phyloP scores from a whole-genome alignment of 2,797 vertebrate genomes.

The Falco columbarius region DNA sequence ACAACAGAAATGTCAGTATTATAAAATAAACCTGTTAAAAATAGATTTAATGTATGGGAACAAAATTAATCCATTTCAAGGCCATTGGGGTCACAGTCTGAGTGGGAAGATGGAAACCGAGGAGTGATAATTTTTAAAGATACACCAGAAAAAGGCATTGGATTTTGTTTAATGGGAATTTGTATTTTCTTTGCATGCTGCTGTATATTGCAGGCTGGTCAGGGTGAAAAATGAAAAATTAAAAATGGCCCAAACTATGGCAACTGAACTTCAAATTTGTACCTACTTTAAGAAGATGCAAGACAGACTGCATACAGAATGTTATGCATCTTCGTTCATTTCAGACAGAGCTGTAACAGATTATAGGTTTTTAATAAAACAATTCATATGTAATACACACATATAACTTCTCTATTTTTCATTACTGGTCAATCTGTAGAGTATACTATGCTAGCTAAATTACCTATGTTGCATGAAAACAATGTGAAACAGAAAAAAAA shows the following conservation, averaged over 20 bases:
- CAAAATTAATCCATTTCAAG: neutral
- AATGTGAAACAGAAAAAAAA: neutral
- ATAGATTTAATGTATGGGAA: neutral
- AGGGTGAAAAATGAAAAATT: neutral
- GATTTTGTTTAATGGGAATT: neutral
- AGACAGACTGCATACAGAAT: neutral
- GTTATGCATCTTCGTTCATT: neutral
- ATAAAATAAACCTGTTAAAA: neutral
- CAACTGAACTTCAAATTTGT: neutral
- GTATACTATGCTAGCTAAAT: neutral
- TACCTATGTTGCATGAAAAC: neutral
- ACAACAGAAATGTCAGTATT: neutral
- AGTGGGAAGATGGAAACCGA: neutral
- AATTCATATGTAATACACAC: neutral
- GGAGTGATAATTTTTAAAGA: neutral
- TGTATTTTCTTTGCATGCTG: neutral
- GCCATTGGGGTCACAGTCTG: neutral
- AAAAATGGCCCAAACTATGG: neutral
- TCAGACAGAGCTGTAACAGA: neutral
- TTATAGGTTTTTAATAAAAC: neutral
- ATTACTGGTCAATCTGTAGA: neutral
- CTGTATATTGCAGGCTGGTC: neutral
- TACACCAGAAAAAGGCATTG: neutral
- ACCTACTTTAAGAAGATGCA: neutral
- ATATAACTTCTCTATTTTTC: neutral